Evolutionary conservation across 2,888 invertebrate genomes (phyloP).

Genomic region (Xylota segnis): DNA sequence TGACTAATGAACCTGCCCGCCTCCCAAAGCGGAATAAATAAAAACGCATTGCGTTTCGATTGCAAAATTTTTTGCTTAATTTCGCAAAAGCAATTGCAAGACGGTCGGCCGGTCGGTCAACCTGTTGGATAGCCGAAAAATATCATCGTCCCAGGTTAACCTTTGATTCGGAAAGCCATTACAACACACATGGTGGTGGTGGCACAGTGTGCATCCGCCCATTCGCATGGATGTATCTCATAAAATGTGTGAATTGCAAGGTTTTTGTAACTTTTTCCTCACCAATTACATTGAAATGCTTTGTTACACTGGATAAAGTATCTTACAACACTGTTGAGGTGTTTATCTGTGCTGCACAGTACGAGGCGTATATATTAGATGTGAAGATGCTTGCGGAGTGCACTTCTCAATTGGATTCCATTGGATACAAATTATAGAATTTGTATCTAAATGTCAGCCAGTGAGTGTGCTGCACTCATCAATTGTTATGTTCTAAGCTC

Average conservation of each 20-base stretch:
- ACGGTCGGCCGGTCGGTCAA: slow-evolving; percentile 24
- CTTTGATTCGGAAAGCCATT: slow-evolving; percentile 43
- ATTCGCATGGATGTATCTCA: slow-evolving; percentile 53
- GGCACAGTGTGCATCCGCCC: slow-evolving; percentile 48
- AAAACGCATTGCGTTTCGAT: slow-evolving; percentile 38
- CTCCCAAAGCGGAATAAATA: neutral
- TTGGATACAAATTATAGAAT: slow-evolving; percentile 59
- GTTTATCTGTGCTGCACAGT: too few species aligned
- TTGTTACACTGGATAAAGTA: slow-evolving; percentile 9
- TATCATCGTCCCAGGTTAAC: slow-evolving; percentile 32
- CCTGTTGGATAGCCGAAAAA: slow-evolving; percentile 20
- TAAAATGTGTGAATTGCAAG: slow-evolving; percentile 55
- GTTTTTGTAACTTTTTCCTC: slow-evolving; percentile 31
- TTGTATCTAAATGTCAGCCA: slow-evolving; percentile 71
- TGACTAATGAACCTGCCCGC: neutral
- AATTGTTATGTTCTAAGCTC: slow-evolving; percentile 39
- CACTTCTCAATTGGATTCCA: slow-evolving; percentile 53
- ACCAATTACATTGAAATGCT: slow-evolving; percentile 32
- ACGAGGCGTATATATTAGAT: neutral
- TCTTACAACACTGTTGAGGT: slow-evolving; percentile 14
- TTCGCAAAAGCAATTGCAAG: slow-evolving; percentile 27
- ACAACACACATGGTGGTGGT: slow-evolving; percentile 14
- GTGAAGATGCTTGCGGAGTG: slow-evolving; percentile 12
- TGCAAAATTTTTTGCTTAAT: slow-evolving; percentile 24
- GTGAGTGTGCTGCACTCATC: slow-evolving; percentile 45